A percentile compares a stretch with the other conserved stretches of the same genome.
phyloP scores from a whole-genome alignment of 1,140 invertebrate genomes.

The Calephelis nemesis region DNA sequence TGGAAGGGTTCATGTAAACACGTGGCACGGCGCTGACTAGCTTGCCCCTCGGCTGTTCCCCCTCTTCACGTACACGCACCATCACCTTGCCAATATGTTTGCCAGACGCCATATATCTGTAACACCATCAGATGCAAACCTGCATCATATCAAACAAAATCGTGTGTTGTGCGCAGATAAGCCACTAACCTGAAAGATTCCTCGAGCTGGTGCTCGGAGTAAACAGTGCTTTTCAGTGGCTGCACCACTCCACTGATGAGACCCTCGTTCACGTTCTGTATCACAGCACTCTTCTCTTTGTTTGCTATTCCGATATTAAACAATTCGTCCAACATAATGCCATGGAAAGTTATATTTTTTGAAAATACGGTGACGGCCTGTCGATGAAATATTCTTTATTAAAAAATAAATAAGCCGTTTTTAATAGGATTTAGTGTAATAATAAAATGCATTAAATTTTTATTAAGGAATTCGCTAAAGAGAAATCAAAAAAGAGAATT shows the following conservation, averaged over 20 bases:
- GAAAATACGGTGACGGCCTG: slow-evolving; percentile 96
- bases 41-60: slow-evolving; percentile 69
- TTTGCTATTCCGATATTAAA: slow-evolving; percentile 84
- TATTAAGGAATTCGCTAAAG: too few relatives aligned
- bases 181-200: slow-evolving; percentile 87
- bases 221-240: slow-evolving; percentile 91
- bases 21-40: slow-evolving; percentile 88
- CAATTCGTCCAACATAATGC: slow-evolving; percentile 95
- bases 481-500: too few relatives aligned
- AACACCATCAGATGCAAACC: not conserved
- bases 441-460: too few relatives aligned
- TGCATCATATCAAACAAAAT: not conserved
- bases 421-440: not conserved
- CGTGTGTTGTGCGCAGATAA: too few relatives aligned
- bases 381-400: not conserved
- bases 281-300: slow-evolving; percentile 86
- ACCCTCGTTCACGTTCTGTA: slow-evolving; percentile 88
- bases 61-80: slow-evolving; percentile 92
- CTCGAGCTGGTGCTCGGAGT: slow-evolving; percentile 90
- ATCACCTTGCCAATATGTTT: slow-evolving; percentile 98
- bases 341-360: slow-evolving; percentile 98
- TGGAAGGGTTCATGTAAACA: slow-evolving; percentile 92
- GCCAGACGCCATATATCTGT: slow-evolving; percentile 94
- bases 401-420: too few relatives aligned
- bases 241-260: slow-evolving; percentile 91